Base-by-base conservation (phyloP, 1,140 invertebrate species). In the Oscheius sp. region DNA sequence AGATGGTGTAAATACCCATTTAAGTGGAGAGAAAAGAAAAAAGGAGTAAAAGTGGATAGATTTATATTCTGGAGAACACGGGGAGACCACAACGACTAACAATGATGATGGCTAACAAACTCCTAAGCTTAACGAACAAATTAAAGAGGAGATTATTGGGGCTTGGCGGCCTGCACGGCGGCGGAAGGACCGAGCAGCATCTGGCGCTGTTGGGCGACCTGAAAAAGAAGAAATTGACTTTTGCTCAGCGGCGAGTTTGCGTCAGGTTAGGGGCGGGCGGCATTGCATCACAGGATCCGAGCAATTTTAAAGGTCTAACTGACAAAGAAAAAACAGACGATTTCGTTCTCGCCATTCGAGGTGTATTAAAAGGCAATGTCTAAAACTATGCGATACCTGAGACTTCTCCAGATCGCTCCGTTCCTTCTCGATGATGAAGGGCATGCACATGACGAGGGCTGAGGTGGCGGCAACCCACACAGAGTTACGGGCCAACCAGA, bases 391-490 rank as follows among this genome's bases (percentile, higher is more conserved):
- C n/a, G 38, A 10, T 42, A 82, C 68, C 72, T 84, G 82, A 23
- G 71, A 36, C 66, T 84, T 84, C 38, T 80, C 80, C 42, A 81
- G 34, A 59, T 83, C 82, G 35, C 71, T 55, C 59, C 83, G 59
- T 49, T 83, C 81, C 64, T 82, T 81, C 63, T 84, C 82, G 45
- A 83, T 77, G 61, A 78, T 74, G 34, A 83, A 82, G 18, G 82
- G 82, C 61, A 83, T 52, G 28, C 83, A 59, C 78, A 84, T 84
- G 38, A 83, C 75, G 34, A 78, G 38, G 26, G 77, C 74, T 18
- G 80, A 68, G 2, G 82, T 84, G 4, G 82, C 65, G 15, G 73
- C 61, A 28, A 84, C 65, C 82, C 82, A 83, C 15, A 79, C 32
- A 32, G 80, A 71, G 32, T 45, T 68, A 29, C 74, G 77, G 23